Evolutionary conservation across 2,888 invertebrate genomes (phyloP).

Genomic region (Resseliella maxima): DNA sequence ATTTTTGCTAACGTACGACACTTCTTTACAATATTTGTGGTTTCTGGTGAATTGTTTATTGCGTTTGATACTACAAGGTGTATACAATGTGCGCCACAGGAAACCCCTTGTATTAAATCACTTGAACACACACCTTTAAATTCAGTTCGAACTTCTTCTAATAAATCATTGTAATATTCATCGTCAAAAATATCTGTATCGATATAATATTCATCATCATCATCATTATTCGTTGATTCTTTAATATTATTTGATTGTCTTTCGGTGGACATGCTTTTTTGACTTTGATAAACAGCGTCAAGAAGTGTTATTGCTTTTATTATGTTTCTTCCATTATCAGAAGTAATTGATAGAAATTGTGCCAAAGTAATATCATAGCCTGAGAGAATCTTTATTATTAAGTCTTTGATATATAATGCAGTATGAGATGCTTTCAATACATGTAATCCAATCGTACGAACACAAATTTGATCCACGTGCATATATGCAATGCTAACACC

Average conservation of each 20-base stretch:
- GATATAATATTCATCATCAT: slow-evolving; percentile 26
- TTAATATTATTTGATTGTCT: neutral
- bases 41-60: neutral
- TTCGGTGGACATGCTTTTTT: neutral
- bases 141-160: neutral
- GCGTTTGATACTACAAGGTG: neutral
- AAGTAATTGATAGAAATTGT: neutral
- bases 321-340: slow-evolving; percentile 16
- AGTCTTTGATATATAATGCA: neutral
- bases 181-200: slow-evolving; percentile 10
- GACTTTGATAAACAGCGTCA: neutral
- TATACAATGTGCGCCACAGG: slow-evolving; percentile 40
- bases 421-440: neutral
- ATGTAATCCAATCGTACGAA: neutral
- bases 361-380: neutral
- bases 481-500: slow-evolving; percentile 3
- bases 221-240: slow-evolving; percentile 5
- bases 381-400: neutral
- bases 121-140: neutral
- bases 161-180: neutral
- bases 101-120: slow-evolving; percentile 1
- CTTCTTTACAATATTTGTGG: neutral
- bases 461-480: neutral
- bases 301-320: slow-evolving; percentile 21
- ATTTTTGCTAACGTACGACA: slow-evolving; percentile 9